Conservation (phyloP, 2,797 vertebrate genomes). For the Sebastes trivittatus region DNA sequence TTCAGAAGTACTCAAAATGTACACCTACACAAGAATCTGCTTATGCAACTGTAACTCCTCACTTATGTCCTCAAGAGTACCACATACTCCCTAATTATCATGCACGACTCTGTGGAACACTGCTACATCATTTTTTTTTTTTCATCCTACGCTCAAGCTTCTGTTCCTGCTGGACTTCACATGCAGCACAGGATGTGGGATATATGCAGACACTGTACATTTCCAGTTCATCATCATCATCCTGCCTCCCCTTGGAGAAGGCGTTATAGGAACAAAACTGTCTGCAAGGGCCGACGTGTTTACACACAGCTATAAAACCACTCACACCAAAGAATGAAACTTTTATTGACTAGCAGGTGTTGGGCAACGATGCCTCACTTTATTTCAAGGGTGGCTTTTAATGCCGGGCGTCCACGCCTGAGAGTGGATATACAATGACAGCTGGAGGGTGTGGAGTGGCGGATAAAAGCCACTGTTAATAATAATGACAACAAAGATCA, state of each 20-base stretch:
- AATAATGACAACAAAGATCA: conserved; percentile 6
- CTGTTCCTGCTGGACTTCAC: neutral
- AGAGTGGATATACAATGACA: neutral
- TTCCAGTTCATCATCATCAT: neutral
- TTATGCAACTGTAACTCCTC: conserved; percentile 28
- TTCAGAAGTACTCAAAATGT: conserved; percentile 17
- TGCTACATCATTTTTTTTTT: neutral
- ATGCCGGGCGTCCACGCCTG: neutral
- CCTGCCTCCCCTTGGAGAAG: neutral
- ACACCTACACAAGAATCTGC: conserved; percentile 25
- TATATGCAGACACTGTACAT: conserved; percentile 3
- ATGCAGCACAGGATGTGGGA: neutral
- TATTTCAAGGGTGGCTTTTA: conserved; percentile 14
- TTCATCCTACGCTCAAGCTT: neutral
- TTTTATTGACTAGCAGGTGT: conserved; percentile 43
- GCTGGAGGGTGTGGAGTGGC: neutral
- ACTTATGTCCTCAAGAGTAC: conserved; percentile 29
- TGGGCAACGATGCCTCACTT: neutral
- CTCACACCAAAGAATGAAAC: conserved; percentile 33
- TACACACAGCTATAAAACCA: conserved; percentile 36
- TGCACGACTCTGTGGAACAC: neutral
- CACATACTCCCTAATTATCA: conserved; percentile 24
- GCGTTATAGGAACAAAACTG: neutral
- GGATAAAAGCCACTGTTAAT: conserved; percentile 26
- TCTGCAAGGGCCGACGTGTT: conserved; percentile 13